phyloP scores from a whole-genome alignment of 2,888 invertebrate species.

The Cecidostiba fungosa region DNA sequence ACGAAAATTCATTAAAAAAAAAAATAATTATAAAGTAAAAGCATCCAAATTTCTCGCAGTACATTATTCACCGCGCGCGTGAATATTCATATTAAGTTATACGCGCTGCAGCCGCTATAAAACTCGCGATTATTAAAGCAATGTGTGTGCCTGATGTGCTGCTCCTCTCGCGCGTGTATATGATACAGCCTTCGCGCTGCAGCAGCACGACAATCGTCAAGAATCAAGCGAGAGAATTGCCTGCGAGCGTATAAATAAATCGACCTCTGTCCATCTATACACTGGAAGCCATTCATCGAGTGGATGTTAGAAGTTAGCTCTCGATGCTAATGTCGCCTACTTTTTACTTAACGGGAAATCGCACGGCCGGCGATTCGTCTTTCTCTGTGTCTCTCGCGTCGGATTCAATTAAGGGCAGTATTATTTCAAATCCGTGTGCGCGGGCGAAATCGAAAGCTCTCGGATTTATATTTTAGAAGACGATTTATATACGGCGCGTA shows the following conservation, averaged over 20 bases:
- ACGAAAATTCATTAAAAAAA: too few relatives aligned
- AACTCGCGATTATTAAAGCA: slow-evolving; percentile 31
- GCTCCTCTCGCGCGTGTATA: not conserved
- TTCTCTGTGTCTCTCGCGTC: not conserved
- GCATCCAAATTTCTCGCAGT: too few relatives aligned
- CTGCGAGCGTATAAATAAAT: slow-evolving; percentile 57
- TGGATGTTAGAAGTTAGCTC: not conserved
- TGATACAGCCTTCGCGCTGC: not conserved
- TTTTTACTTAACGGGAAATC: slow-evolving; percentile 57
- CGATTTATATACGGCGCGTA: not conserved
- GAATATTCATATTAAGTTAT: slow-evolving; percentile 9
- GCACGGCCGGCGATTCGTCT: too few relatives aligned
- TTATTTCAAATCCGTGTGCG: not conserved
- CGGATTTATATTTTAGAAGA: not conserved
- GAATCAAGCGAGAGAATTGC: slow-evolving; percentile 21
- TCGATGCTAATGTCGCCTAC: slow-evolving; percentile 56
- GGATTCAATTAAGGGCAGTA: slow-evolving; percentile 31
- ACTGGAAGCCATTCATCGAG: slow-evolving; percentile 46
- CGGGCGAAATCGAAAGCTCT: not conserved
- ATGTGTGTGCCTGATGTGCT: not conserved
- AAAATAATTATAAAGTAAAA: too few relatives aligned
- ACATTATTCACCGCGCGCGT: too few relatives aligned
- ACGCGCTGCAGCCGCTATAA: not conserved
- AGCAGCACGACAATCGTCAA: slow-evolving; percentile 19
- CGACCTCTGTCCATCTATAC: slow-evolving; percentile 50